Evolutionary conservation across 2,888 invertebrate genomes (phyloP).

Genomic region (Apomyelois bistriatella): DNA sequence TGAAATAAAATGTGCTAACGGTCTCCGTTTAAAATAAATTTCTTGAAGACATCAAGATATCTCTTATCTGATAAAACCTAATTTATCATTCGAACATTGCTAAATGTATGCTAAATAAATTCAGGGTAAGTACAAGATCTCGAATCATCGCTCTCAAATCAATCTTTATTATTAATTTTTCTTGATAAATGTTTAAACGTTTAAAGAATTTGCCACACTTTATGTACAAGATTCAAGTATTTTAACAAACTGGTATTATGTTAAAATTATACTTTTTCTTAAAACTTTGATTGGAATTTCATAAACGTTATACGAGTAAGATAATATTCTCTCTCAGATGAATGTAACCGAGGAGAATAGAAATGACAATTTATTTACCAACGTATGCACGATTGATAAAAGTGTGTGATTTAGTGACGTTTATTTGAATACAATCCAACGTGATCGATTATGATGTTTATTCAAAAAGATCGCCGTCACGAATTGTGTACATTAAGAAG

Average conservation of each 20-base stretch:
- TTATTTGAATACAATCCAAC: constrained; percentile 10
- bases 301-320: not conserved
- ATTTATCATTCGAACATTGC: not conserved
- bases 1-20: constrained; percentile 11
- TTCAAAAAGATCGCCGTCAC: constrained; percentile 17
- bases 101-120: not conserved
- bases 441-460: constrained; percentile 18
- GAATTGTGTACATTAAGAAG: constrained; percentile 22
- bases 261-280: no score
- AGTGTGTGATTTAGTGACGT: constrained; percentile 10
- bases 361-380: not conserved
- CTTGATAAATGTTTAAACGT: no score
- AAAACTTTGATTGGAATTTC: not conserved
- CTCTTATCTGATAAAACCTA: not conserved
- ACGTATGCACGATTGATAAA: constrained; percentile 12
- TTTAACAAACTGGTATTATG: no score
- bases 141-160: not conserved
- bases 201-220: no score
- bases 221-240: no score
- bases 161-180: no score
- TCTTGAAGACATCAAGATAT: not conserved
- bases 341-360: not conserved
- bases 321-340: not conserved
- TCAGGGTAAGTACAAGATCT: no score
- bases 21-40: constrained; percentile 9